A percentile compares a stretch with the other conserved stretches of the same genome.
Evolutionary conservation across 2,888 invertebrate genomes (phyloP).

Genomic region (Drosophila fulvimacula): DNA sequence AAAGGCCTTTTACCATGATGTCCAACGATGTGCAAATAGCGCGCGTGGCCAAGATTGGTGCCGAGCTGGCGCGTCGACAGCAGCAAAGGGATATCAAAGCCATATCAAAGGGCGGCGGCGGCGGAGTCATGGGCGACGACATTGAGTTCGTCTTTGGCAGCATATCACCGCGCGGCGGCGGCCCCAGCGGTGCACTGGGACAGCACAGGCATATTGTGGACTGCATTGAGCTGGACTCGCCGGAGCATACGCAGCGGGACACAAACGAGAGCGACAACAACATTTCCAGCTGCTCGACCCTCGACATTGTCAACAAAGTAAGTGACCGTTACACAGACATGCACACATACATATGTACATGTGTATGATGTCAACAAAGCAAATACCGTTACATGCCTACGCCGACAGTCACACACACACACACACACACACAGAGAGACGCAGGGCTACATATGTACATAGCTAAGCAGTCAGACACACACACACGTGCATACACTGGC

Average conservation of each 20-base stretch:
- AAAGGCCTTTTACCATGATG: conserved; percentile 46
- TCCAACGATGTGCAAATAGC: conserved; percentile 82
- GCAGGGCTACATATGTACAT: too few relatives aligned
- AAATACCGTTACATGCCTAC: conserved; percentile 1
- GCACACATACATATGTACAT: neutral
- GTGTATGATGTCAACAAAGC: neutral
- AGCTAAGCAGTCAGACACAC: neutral
- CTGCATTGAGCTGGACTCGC: conserved; percentile 69
- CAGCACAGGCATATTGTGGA: conserved; percentile 48
- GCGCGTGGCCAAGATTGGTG: conserved; percentile 76
- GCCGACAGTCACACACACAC: neutral
- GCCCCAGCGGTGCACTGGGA: conserved; percentile 24
- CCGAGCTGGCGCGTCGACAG: conserved; percentile 56
- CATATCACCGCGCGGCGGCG: conserved; percentile 78
- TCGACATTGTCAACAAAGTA: conserved; percentile 84
- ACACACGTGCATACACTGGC: neutral
- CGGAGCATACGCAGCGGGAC: conserved; percentile 81
- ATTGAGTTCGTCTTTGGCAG: conserved; percentile 82
- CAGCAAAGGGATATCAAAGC: conserved; percentile 45
- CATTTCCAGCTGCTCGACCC: conserved; percentile 84
- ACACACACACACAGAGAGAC: neutral
- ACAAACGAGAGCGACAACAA: conserved; percentile 84
- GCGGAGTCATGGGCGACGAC: conserved; percentile 54
- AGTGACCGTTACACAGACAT: conserved; percentile 39
- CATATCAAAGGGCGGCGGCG: conserved; percentile 46